phyloP scores from a whole-genome alignment of 2,113 vertebrate species.

The Perca flavescens region DNA sequence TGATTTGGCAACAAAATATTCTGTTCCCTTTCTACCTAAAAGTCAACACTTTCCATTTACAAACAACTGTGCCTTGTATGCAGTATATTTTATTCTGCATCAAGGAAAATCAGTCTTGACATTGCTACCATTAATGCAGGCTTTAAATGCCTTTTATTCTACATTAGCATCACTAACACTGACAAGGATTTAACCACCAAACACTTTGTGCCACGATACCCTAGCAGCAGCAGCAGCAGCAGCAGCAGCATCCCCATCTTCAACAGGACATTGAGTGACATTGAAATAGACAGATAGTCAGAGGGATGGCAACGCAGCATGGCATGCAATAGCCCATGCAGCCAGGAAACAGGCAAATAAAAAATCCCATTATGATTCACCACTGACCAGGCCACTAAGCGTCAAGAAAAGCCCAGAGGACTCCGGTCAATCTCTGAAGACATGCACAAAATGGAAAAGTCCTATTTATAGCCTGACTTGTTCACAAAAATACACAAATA shows the following conservation, averaged over 20 bases:
- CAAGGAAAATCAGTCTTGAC: neutral
- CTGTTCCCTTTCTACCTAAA: neutral
- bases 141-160: conserved; percentile 24
- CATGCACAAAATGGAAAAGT: conserved; percentile 62
- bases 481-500: conserved; percentile 50
- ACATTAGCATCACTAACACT: conserved; percentile 29
- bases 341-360: conserved; percentile 41
- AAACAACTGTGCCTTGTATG: neutral
- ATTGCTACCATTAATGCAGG: neutral
- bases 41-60: neutral
- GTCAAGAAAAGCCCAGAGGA: conserved; percentile 55
- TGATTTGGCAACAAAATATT: neutral
- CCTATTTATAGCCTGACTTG: conserved; percentile 63
- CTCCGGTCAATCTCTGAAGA: conserved; percentile 62
- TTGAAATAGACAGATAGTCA: conserved; percentile 34
- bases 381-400: conserved; percentile 43
- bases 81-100: neutral
- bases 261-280: conserved; percentile 37
- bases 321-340: conserved; percentile 28
- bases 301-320: conserved; percentile 12
- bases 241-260: conserved; percentile 36
- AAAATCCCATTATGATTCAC: conserved; percentile 53
- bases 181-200: conserved; percentile 33
- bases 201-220: neutral
- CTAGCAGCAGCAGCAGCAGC: conserved; percentile 22